A percentile compares a stretch with the other conserved stretches of the same genome.
phyloP scores from a whole-genome alignment of 1,140 invertebrate species.

The Drosophila navojoa region DNA sequence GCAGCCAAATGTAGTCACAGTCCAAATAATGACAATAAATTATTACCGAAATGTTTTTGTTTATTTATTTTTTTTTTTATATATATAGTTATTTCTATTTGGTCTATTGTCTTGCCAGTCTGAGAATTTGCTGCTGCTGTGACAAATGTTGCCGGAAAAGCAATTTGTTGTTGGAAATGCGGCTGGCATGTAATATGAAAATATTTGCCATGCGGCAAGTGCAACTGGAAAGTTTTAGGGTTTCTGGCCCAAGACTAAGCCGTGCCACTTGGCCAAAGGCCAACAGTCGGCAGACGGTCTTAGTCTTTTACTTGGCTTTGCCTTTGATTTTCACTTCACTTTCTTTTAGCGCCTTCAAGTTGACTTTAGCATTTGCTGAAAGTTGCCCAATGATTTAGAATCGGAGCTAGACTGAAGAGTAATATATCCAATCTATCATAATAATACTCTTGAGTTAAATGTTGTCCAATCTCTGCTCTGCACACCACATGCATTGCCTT shows the following conservation, averaged over 20 bases:
- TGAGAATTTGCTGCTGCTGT: conserved; percentile 24
- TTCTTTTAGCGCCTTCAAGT: too few relatives aligned
- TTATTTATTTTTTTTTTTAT: background rate
- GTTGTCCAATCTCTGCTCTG: too few relatives aligned
- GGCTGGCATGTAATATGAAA: conserved; percentile 34
- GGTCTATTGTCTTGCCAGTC: conserved; percentile 19
- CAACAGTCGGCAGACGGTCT: conserved; percentile 4
- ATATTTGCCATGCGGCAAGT: conserved; percentile 8
- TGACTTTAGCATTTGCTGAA: too few relatives aligned
- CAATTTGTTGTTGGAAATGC: conserved; percentile 27
- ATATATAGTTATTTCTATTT: background rate
- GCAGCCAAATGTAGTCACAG: conserved; percentile 34
- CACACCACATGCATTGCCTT: too few relatives aligned
- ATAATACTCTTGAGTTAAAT: too few relatives aligned
- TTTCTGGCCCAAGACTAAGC: conserved; percentile 31
- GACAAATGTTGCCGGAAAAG: conserved; percentile 35
- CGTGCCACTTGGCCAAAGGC: conserved; percentile 18
- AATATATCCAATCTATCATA: too few relatives aligned
- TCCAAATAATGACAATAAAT: conserved; percentile 59
- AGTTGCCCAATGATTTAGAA: too few relatives aligned
- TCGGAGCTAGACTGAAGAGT: too few relatives aligned
- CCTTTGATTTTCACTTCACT: conserved; percentile 1
- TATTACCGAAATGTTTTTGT: conserved; percentile 45
- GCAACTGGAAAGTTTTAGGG: conserved; percentile 21
- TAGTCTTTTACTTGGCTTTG: conserved; percentile 14